Evolutionary conservation across 1,140 invertebrate genomes (phyloP).

Genomic region (Chionoecetes opilio): DNA sequence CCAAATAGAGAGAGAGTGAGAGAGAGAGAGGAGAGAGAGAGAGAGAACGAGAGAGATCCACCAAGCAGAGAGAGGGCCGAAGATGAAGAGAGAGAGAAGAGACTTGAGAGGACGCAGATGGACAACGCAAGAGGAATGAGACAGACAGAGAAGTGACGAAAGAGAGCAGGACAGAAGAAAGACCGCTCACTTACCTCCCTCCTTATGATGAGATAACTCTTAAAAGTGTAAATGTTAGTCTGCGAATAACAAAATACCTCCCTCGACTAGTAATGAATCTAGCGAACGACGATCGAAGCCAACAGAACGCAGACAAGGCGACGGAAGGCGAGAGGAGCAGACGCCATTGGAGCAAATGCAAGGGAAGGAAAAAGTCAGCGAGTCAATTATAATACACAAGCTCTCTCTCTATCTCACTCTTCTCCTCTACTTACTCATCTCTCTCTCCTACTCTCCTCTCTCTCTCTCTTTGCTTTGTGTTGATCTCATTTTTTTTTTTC

Average conservation of each 20-base stretch:
- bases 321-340: not conserved
- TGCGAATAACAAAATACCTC: slow-evolving; percentile 43
- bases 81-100: slow-evolving; percentile 50
- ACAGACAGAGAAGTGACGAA: not conserved
- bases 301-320: too few species aligned
- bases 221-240: slow-evolving; percentile 33
- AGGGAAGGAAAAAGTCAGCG: not conserved
- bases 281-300: not conserved
- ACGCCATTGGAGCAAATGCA: not conserved
- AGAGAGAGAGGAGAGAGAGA: slow-evolving; percentile 32
- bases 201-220: slow-evolving; percentile 57
- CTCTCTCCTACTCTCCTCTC: too few species aligned
- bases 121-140: not conserved
- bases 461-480: too few species aligned
- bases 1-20: slow-evolving; percentile 53
- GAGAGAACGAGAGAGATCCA: slow-evolving; percentile 32
- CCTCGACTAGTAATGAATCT: slow-evolving; percentile 37
- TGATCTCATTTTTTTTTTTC: too few species aligned
- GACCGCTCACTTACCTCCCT: not conserved
- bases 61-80: slow-evolving; percentile 42
- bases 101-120: not conserved
- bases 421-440: not conserved
- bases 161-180: not conserved
- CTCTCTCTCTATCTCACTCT: not conserved
- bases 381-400: too few species aligned